These are phyloP conservation scores for Cryptophagus acutangulus DNA, from an alignment of 2,888 invertebrate species.

Conservation along the genomic window DNA sequence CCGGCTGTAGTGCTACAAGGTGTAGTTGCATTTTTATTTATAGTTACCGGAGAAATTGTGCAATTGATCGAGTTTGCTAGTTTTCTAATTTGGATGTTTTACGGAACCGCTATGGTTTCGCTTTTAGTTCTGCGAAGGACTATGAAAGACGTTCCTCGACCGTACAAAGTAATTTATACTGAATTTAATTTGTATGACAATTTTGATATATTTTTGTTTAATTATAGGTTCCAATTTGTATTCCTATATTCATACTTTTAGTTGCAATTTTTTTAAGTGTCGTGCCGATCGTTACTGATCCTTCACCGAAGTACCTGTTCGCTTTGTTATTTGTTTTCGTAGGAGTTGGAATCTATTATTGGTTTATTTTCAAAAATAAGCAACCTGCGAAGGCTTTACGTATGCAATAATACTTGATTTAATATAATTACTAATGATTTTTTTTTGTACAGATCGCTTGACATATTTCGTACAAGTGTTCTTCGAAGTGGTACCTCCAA, in stretches of 20 bases:
- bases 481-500: slow-evolving; percentile 66
- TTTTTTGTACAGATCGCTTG: slow-evolving; percentile 55
- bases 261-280: slow-evolving; percentile 69
- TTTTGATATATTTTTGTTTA: slow-evolving; percentile 9
- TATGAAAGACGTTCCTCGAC: slow-evolving; percentile 61
- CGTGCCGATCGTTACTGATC: slow-evolving; percentile 70
- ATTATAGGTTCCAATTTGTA: slow-evolving; percentile 59
- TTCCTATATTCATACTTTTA: slow-evolving; percentile 67
- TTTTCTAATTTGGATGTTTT: slow-evolving; percentile 84
- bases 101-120: slow-evolving; percentile 76
- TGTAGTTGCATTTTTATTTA: slow-evolving; percentile 64
- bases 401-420: slow-evolving; percentile 50
- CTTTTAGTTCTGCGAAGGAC: slow-evolving; percentile 68
- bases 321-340: slow-evolving; percentile 66
- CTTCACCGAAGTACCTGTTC: slow-evolving; percentile 70
- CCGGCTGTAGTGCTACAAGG: slow-evolving; percentile 81
- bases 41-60: slow-evolving; percentile 68
- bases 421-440: slow-evolving; percentile 7
- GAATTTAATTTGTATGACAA: too few relatives aligned
- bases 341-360: slow-evolving; percentile 67
- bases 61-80: slow-evolving; percentile 80
- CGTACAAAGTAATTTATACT: slow-evolving; percentile 67
- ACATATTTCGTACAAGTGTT: slow-evolving; percentile 62
- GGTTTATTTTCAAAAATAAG: slow-evolving; percentile 67
- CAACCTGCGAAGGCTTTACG: slow-evolving; percentile 57